phyloP scores from a whole-genome alignment of 2,888 invertebrate genomes.

The Elysia crispata region DNA sequence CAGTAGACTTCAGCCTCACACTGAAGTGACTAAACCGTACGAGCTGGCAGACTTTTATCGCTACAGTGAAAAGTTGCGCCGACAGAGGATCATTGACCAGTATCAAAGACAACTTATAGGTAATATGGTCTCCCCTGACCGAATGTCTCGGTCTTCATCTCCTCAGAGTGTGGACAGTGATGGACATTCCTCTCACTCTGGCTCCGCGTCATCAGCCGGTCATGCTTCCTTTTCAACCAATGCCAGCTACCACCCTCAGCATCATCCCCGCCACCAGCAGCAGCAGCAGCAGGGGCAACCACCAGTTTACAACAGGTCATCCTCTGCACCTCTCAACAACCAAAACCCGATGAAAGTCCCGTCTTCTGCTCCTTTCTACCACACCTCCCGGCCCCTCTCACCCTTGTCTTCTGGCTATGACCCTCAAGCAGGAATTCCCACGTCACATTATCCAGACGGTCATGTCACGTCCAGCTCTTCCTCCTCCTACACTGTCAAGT shows the following conservation, averaged over 20 bases:
- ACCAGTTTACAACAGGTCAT: constrained; percentile 37
- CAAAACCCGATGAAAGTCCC: too few species aligned
- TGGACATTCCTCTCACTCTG: constrained; percentile 55
- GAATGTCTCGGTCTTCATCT: constrained; percentile 60
- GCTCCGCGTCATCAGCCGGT: constrained; percentile 52
- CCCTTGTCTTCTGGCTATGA: neutral
- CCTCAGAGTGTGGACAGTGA: constrained; percentile 68
- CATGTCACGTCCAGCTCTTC: constrained; percentile 51
- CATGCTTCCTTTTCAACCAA: constrained; percentile 37
- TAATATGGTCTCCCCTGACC: constrained; percentile 32
- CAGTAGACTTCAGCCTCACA: constrained; percentile 68
- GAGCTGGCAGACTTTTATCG: constrained; percentile 99
- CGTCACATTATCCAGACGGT: constrained; percentile 26
- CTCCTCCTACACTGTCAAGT: constrained; percentile 56
- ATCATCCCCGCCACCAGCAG: constrained; percentile 43
- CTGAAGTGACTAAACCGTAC: constrained; percentile 95
- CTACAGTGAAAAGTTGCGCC: constrained; percentile 94
- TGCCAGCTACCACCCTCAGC: constrained; percentile 23
- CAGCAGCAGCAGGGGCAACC: constrained; percentile 47
- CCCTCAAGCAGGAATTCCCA: neutral
- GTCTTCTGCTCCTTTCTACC: constrained; percentile 30
- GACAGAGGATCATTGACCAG: constrained; percentile 78
- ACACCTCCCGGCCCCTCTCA: constrained; percentile 13
- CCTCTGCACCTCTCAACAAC: constrained; percentile 38
- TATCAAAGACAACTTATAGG: constrained; percentile 70